Conservation (phyloP, 1,140 invertebrate genomes). For the Planococcus citri region DNA sequence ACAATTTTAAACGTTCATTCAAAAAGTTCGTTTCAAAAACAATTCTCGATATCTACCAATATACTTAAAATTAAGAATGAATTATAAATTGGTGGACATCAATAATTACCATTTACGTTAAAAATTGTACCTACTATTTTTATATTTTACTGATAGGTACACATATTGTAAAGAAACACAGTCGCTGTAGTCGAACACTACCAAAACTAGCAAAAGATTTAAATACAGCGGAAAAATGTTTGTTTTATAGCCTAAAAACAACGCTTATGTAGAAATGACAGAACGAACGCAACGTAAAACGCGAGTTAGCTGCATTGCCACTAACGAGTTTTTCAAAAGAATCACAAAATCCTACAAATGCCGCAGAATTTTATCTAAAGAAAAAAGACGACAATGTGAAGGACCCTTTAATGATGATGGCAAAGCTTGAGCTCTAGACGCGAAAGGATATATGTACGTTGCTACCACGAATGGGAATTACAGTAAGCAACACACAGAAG, state of each 20-base stretch:
- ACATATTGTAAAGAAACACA: too few species aligned
- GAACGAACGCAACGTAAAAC: not conserved
- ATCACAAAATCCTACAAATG: slow-evolving; percentile 9
- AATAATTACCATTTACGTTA: too few species aligned
- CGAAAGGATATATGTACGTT: not conserved
- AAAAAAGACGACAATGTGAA: slow-evolving; percentile 13
- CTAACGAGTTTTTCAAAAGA: slow-evolving; percentile 15
- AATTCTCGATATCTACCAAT: too few species aligned
- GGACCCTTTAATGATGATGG: not conserved
- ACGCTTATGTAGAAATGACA: not conserved
- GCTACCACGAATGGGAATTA: not conserved
- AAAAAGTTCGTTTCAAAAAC: too few species aligned
- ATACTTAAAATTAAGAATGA: too few species aligned
- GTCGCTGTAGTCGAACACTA: too few species aligned
- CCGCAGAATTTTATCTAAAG: slow-evolving; percentile 8
- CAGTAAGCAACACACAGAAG: not conserved
- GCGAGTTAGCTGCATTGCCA: not conserved
- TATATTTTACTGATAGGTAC: too few species aligned
- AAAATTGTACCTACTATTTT: too few species aligned
- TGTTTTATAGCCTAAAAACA: not conserved
- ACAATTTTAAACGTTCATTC: too few species aligned
- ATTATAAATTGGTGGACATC: too few species aligned
- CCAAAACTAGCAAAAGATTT: too few species aligned
- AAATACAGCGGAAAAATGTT: not conserved
- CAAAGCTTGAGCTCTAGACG: not conserved